phyloP scores from a whole-genome alignment of 2,797 vertebrate genomes.

The Ptychadena robeensis region DNA sequence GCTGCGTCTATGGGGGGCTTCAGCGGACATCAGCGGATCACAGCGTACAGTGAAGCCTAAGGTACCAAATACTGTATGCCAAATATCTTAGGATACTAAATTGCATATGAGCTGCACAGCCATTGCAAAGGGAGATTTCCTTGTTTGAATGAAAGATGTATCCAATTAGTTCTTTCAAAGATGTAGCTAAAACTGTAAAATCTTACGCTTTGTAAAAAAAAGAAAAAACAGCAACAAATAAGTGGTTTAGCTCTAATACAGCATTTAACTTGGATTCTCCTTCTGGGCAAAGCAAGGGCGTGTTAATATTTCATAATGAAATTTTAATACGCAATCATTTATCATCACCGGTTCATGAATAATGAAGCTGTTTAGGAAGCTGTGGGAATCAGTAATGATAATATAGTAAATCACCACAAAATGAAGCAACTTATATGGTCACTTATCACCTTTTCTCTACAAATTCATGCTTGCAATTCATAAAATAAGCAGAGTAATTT shows the following conservation, averaged over 20 bases:
- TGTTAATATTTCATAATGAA: slow-evolving; percentile 4
- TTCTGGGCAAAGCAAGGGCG: background rate
- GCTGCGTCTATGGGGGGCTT: too few relatives aligned
- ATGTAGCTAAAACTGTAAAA: background rate
- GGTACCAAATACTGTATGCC: too few relatives aligned
- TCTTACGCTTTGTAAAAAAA: background rate
- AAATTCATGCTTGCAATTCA: slow-evolving; percentile 10
- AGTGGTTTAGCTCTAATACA: background rate
- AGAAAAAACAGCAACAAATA: background rate
- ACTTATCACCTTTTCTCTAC: slow-evolving; percentile 20
- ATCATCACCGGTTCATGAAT: slow-evolving; percentile 8
- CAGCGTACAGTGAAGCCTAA: too few relatives aligned
- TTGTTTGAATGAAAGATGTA: background rate
- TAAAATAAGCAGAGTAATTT: slow-evolving; percentile 11
- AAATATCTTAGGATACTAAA: too few relatives aligned
- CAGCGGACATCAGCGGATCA: too few relatives aligned
- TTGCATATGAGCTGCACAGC: too few relatives aligned
- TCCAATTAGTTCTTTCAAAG: background rate
- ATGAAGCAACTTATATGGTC: slow-evolving; percentile 18
- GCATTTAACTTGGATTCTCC: background rate
- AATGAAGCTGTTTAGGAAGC: slow-evolving; percentile 9
- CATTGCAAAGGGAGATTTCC: too few relatives aligned
- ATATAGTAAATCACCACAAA: slow-evolving; percentile 8
- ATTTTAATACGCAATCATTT: slow-evolving; percentile 19
- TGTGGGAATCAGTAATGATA: slow-evolving; percentile 1